A percentile compares a stretch with the other conserved stretches of the same genome.
Conservation (phyloP, 2,113 vertebrate genomes). For the Urocitellus parryii region DNA sequence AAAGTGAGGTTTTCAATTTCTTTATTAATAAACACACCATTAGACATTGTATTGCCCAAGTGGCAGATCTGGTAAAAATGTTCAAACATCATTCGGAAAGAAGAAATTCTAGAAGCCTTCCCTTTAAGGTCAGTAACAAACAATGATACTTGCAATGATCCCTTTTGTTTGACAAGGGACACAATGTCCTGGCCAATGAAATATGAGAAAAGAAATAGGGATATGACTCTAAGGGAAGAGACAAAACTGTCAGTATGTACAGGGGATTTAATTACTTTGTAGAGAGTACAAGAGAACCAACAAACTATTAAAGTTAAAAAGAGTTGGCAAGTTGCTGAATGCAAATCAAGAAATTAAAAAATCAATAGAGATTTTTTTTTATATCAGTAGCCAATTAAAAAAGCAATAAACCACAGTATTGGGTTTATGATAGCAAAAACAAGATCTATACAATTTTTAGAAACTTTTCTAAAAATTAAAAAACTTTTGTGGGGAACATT, state of each 20-base stretch:
- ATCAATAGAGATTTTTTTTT: conserved; percentile 11
- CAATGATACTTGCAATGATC: background rate
- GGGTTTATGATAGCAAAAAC: background rate
- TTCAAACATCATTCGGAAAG: conserved; percentile 47
- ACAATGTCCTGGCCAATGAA: conserved; percentile 26
- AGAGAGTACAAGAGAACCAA: conserved; percentile 27
- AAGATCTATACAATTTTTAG: background rate
- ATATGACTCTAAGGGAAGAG: conserved; percentile 8
- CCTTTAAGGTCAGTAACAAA: conserved; percentile 58
- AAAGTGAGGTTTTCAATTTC: conserved; percentile 69
- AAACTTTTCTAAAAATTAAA: background rate
- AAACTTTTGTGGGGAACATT: conserved; percentile 18
- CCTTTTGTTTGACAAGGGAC: conserved; percentile 52
- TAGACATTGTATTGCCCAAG: conserved; percentile 50
- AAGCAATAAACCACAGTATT: background rate
- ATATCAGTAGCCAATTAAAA: background rate
- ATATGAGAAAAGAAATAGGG: conserved; percentile 63
- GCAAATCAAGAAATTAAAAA: conserved; percentile 35
- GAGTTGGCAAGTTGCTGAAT: background rate
- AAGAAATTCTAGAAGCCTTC: conserved; percentile 67
- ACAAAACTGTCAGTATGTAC: conserved; percentile 13
- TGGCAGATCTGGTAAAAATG: conserved; percentile 52
- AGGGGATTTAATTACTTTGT: conserved; percentile 57
- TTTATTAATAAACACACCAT: conserved; percentile 74
- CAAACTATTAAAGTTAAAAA: background rate